Evolutionary conservation across 53 echinoderm and acorn worm genomes (phyloP).

Genomic region (Mesocentrotus franciscanus): DNA sequence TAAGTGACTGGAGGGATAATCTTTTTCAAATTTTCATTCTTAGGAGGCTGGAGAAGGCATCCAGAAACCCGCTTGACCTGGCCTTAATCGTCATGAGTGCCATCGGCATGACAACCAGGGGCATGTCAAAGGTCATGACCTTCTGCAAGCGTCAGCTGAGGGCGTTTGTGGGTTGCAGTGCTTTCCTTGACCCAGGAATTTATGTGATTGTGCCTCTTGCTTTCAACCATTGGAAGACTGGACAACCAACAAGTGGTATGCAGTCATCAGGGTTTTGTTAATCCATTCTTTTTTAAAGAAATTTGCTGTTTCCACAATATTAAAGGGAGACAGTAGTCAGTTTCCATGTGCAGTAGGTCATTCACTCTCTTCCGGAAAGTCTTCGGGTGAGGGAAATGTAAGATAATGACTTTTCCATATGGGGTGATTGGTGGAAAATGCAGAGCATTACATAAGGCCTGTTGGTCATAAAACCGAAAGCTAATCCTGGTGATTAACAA

Average conservation of each 20-base stretch:
- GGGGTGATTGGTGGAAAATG: too few relatives aligned
- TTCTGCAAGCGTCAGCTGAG: conserved; percentile 88
- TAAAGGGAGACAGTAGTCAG: too few relatives aligned
- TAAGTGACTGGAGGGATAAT: not conserved
- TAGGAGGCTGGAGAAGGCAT: conserved; percentile 80
- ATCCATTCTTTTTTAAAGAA: too few relatives aligned
- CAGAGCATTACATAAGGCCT: too few relatives aligned
- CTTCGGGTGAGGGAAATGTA: too few relatives aligned
- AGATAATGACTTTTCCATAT: too few relatives aligned
- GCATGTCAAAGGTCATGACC: conserved; percentile 87
- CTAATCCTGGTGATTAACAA: too few relatives aligned
- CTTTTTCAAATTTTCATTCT: not conserved
- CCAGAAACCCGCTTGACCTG: conserved; percentile 86
- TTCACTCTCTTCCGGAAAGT: too few relatives aligned
- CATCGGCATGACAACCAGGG: conserved; percentile 75
- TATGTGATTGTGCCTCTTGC: conserved; percentile 87
- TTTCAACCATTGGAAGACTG: conserved; percentile 88
- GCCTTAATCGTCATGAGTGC: conserved; percentile 84
- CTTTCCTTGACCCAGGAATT: conserved; percentile 84
- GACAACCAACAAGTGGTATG: conserved; percentile 76
- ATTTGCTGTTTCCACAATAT: too few relatives aligned
- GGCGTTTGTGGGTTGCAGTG: conserved; percentile 92
- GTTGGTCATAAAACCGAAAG: too few relatives aligned
- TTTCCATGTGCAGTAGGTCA: too few relatives aligned
- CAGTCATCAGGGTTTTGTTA: not conserved